Conservation (phyloP, 2,888 invertebrate genomes). For the Beris chalybata region DNA sequence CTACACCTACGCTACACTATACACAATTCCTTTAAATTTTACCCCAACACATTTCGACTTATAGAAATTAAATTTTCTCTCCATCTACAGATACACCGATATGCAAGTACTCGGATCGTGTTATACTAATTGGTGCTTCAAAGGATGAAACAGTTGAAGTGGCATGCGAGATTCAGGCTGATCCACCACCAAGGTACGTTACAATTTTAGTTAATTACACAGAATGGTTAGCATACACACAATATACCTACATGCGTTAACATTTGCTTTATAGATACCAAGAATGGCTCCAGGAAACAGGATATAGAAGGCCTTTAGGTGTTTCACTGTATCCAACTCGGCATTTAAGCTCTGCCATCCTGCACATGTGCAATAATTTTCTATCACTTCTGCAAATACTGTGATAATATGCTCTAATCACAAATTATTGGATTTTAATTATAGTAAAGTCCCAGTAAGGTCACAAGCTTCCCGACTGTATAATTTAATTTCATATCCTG, state of each 20-base stretch:
- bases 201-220: neutral
- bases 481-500: too few relatives aligned
- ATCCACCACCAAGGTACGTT: conserved; percentile 72
- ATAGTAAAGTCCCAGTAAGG: neutral
- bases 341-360: too few relatives aligned
- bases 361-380: conserved; percentile 3
- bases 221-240: neutral
- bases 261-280: neutral
- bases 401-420: conserved; percentile 7
- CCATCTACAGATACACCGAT: conserved; percentile 75
- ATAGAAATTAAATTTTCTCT: conserved; percentile 32
- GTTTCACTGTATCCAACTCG: neutral
- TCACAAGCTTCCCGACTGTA: neutral
- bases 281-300: too few relatives aligned
- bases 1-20: too few relatives aligned
- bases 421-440: conserved; percentile 14
- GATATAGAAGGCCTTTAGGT: too few relatives aligned
- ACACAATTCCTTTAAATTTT: too few relatives aligned
- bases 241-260: neutral
- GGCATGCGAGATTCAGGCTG: conserved; percentile 86
- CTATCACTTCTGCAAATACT: conserved; percentile 8
- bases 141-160: conserved; percentile 84
- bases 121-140: conserved; percentile 84
- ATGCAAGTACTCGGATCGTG: conserved; percentile 71
- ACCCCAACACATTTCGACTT: neutral